Percentiles rank a stretch among this genome's conserved stretches.
phyloP scores from a whole-genome alignment of 2,113 vertebrate genomes.

The Myrmecobius fasciatus region DNA sequence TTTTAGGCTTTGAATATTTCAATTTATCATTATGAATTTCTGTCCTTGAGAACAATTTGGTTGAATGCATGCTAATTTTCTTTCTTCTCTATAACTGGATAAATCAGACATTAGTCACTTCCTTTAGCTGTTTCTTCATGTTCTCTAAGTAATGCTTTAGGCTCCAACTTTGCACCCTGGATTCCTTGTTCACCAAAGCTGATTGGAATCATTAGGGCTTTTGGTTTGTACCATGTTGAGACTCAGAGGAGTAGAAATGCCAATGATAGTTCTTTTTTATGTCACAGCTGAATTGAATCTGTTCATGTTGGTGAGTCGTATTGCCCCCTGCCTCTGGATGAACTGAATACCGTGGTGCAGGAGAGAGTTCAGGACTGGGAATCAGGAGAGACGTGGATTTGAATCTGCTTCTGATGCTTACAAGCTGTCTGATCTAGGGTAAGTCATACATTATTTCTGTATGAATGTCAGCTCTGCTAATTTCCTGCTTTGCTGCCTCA shows the following conservation, averaged over 20 bases:
- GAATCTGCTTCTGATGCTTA: neutral
- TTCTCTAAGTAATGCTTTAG: constrained; percentile 52
- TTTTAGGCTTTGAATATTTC: constrained; percentile 62
- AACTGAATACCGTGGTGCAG: neutral
- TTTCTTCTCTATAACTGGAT: constrained; percentile 31
- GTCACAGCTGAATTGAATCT: constrained; percentile 41
- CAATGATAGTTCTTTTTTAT: constrained; percentile 51
- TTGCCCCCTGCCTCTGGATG: neutral
- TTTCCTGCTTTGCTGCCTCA: neutral
- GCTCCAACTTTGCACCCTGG: constrained; percentile 51
- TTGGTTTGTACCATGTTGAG: constrained; percentile 1
- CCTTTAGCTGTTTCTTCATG: constrained; percentile 48
- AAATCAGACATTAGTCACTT: constrained; percentile 8
- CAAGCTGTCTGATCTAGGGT: neutral
- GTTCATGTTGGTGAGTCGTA: neutral
- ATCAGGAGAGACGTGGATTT: neutral
- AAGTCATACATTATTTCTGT: neutral
- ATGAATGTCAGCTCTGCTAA: neutral
- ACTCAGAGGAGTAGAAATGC: constrained; percentile 53
- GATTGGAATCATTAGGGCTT: constrained; percentile 9
- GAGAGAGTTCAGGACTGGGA: neutral
- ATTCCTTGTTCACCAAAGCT: neutral
- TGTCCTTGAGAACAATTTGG: constrained; percentile 60
- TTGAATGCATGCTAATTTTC: constrained; percentile 62
- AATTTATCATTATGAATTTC: constrained; percentile 47